These are phyloP conservation scores for Daptonema setosum DNA, from an alignment of 2,888 invertebrate genomes.

Conservation along the genomic window DNA sequence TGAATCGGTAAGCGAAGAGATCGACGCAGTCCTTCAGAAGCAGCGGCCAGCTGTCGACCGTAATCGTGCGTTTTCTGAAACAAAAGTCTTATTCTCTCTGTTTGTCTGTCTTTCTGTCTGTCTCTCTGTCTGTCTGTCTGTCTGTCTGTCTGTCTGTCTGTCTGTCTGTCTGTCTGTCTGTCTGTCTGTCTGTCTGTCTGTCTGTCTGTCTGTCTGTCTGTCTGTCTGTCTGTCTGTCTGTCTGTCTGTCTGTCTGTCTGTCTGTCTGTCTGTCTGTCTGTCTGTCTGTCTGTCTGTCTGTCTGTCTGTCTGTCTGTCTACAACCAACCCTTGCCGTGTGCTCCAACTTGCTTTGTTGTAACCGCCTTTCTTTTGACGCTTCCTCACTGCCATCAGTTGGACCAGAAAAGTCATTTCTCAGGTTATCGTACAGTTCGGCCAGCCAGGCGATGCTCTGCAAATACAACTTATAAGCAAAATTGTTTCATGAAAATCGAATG, in stretches of 20 bases:
- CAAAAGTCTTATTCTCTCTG: no score
- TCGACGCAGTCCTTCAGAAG: constrained; percentile 47
- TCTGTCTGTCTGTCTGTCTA: no score
- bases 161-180: neutral
- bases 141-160: constrained; percentile 1
- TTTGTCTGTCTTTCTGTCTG: no score
- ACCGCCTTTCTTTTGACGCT: constrained; percentile 51
- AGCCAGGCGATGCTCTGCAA: constrained; percentile 50
- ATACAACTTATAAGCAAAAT: neutral
- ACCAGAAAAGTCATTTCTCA: constrained; percentile 31
- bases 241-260: no score
- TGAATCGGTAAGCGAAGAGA: constrained; percentile 46
- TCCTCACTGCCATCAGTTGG: constrained; percentile 33
- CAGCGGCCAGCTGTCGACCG: constrained; percentile 52
- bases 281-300: no score
- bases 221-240: no score
- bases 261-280: no score
- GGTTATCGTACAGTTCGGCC: constrained; percentile 47
- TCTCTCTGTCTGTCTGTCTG: no score
- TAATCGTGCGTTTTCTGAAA: constrained; percentile 55
- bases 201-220: no score
- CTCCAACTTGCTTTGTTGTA: constrained; percentile 51
- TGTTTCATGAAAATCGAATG: neutral
- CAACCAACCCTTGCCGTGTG: constrained; percentile 59
- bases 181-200: neutral